Evolutionary conservation across 2,888 invertebrate genomes (phyloP).

Genomic region (Rotaria magnacalcarata): DNA sequence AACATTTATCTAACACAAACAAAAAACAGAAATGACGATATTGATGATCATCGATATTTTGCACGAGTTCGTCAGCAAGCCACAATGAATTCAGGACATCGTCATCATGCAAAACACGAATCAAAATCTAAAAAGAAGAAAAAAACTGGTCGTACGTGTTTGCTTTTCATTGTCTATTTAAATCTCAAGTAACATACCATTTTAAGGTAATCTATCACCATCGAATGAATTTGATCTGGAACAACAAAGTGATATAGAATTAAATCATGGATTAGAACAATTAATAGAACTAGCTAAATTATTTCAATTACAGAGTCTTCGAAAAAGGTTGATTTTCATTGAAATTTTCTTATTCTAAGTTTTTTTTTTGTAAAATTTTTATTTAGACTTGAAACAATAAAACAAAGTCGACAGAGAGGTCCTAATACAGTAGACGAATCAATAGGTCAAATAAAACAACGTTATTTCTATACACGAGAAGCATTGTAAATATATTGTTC

Average conservation of each 20-base stretch:
- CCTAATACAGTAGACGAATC: neutral
- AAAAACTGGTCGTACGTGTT: conserved; percentile 47
- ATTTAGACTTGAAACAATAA: neutral
- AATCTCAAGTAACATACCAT: too few species aligned
- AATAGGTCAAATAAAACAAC: neutral
- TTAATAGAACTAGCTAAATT: neutral
- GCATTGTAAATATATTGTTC: conserved; percentile 1
- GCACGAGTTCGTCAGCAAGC: neutral
- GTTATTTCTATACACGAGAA: neutral
- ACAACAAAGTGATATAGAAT: neutral
- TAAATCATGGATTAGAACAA: neutral
- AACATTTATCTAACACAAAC: conserved; percentile 49
- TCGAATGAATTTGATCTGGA: neutral
- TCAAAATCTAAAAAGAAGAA: conserved; percentile 47
- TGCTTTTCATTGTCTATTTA: neutral
- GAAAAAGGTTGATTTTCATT: neutral
- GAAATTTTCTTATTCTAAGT: neutral
- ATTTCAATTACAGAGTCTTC: conserved; percentile 10
- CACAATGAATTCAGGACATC: too few species aligned
- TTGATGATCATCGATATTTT: conserved; percentile 45
- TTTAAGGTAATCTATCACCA: neutral
- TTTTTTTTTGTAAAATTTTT: neutral
- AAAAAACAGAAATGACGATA: conserved; percentile 46
- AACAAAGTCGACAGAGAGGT: conserved; percentile 23
- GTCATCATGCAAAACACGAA: conserved; percentile 49